A percentile compares a stretch with the other conserved stretches of the same genome.
phyloP scores from a whole-genome alignment of 2,797 vertebrate species.

The Jordanella pulchra region DNA sequence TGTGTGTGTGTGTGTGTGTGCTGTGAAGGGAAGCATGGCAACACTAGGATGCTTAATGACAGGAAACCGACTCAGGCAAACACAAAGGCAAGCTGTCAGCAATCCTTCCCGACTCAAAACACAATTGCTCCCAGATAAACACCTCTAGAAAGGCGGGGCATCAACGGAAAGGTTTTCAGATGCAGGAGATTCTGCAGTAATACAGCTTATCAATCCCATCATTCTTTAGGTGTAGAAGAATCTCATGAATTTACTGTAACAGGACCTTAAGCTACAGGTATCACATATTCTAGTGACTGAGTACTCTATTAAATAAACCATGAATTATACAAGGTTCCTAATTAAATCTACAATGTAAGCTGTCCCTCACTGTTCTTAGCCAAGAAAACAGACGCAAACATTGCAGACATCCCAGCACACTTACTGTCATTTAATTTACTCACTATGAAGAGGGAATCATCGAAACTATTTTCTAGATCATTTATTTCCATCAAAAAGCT shows the following conservation, averaged over 20 bases:
- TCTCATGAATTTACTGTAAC: neutral
- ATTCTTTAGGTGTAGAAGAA: neutral
- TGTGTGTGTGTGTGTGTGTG: conserved; percentile 26
- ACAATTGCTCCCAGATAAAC: conserved; percentile 8
- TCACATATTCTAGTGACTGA: too few relatives aligned
- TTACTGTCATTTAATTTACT: neutral
- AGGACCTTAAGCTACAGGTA: neutral
- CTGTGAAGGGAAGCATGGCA: conserved; percentile 53
- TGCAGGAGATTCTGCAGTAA: neutral
- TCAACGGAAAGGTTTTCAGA: neutral
- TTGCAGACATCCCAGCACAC: too few relatives aligned
- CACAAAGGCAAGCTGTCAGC: conserved; percentile 70
- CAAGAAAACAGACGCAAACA: neutral
- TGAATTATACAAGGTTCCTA: neutral
- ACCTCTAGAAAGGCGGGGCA: neutral
- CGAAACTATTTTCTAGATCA: neutral
- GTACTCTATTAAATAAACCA: too few relatives aligned
- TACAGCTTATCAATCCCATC: neutral
- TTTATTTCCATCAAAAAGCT: too few relatives aligned
- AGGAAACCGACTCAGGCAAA: conserved; percentile 71
- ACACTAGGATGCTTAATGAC: conserved; percentile 66
- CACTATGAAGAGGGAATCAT: neutral
- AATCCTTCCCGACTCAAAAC: conserved; percentile 13
- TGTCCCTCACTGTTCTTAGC: neutral
- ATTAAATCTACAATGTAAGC: neutral